Evolutionary conservation across 64 coral and sea anemone species (phyloP).

Genomic region (Cladopsammia gracilis): DNA sequence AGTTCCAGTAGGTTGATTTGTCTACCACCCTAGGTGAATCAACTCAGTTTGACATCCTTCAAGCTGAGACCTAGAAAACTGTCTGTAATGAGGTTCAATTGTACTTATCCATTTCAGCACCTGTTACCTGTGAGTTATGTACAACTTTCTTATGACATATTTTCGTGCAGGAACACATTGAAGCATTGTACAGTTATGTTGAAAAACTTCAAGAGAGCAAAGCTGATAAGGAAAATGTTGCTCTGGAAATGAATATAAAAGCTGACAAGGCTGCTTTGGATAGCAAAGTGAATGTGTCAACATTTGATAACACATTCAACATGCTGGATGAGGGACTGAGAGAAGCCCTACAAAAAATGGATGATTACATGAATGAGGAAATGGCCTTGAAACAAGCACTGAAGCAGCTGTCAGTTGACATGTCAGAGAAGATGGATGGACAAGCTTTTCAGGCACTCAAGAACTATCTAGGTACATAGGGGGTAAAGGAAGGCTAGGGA

Average conservation of each 20-base stretch:
- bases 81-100: too few species aligned
- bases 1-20: too few species aligned
- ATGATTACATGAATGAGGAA: conserved; percentile 99
- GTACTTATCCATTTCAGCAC: too few species aligned
- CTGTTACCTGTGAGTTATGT: too few species aligned
- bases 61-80: too few species aligned
- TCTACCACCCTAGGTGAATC: too few species aligned
- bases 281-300: conserved; percentile 87
- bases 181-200: conserved; percentile 82
- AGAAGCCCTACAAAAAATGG: conserved; percentile 98
- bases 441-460: conserved; percentile 85
- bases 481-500: too few species aligned
- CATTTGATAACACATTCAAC: conserved; percentile 90
- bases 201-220: conserved; percentile 90
- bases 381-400: conserved; percentile 90
- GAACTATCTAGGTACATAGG: conserved; percentile 77
- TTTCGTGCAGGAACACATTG: conserved; percentile 77
- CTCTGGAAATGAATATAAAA: conserved; percentile 94
- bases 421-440: conserved; percentile 94
- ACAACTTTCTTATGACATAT: too few species aligned
- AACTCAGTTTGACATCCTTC: too few species aligned
- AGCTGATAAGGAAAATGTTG: conserved; percentile 97
- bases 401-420: conserved; percentile 85
- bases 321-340: conserved; percentile 89
- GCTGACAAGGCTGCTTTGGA: conserved; percentile 93